Evolutionary conservation across 1,140 invertebrate species (phyloP).

Genomic region (Drosophila triauraria): DNA sequence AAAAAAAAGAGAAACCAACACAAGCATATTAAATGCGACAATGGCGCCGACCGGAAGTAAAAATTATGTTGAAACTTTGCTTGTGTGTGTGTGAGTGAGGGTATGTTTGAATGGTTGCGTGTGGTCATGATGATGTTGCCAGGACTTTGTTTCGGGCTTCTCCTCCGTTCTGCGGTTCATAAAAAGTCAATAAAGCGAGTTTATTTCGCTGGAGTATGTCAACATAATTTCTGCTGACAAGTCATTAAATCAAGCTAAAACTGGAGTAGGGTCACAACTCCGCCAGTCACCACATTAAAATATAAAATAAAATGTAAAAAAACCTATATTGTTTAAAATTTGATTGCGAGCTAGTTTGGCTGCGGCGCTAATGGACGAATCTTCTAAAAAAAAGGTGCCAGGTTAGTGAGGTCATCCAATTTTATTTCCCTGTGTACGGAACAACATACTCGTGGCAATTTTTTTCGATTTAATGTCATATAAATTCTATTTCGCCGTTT

Average conservation of each 20-base stretch:
- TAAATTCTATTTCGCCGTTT: slow-evolving; percentile 20
- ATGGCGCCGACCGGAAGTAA: slow-evolving; percentile 76
- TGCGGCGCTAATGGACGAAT: neutral
- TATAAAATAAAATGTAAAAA: slow-evolving; percentile 12
- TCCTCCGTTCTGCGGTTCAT: slow-evolving; percentile 69
- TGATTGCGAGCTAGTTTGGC: neutral
- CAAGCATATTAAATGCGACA: slow-evolving; percentile 67
- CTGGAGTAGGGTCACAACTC: neutral
- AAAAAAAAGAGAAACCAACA: slow-evolving; percentile 20
- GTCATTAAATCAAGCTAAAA: slow-evolving; percentile 66
- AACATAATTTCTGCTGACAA: slow-evolving; percentile 77
- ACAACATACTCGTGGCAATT: neutral
- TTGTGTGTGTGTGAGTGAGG: slow-evolving; percentile 24
- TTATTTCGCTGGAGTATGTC: slow-evolving; percentile 68
- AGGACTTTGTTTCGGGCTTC: slow-evolving; percentile 58
- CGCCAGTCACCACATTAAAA: neutral
- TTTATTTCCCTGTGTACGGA: slow-evolving; percentile 5
- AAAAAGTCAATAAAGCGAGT: slow-evolving; percentile 79
- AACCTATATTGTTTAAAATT: slow-evolving; percentile 13
- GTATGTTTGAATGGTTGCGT: slow-evolving; percentile 47
- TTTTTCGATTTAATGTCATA: slow-evolving; percentile 7
- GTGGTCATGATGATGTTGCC: slow-evolving; percentile 47
- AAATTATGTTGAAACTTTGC: slow-evolving; percentile 77
- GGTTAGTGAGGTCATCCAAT: neutral
- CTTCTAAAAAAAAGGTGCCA: slow-evolving; percentile 8